Base-by-base conservation (phyloP, 2,113 vertebrate genomes). In the Donacobius atricapilla region DNA sequence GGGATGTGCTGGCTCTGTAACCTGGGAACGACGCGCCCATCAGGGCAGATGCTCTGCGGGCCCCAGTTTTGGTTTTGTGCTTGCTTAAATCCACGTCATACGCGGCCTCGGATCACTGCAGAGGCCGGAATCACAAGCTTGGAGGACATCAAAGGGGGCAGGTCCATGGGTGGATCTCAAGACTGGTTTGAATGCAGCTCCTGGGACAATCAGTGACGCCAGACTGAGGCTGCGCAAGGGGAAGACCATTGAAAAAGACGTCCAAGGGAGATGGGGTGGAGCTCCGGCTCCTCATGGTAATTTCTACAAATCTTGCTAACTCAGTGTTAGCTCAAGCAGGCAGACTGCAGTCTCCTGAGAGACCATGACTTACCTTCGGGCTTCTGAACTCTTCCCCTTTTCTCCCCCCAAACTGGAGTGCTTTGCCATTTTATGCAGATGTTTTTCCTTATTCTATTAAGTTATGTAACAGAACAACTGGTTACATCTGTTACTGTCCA, bases 1-100 rank as follows among this genome's bases (percentile, higher is more conserved):
- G 58, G 39, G 48, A 12, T 23, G 27, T 18, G 1, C 6, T 66
- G 68, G 35, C 73, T 88, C 73, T 72, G 64, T 35, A 27, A 15
- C 20, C 48, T 17, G 30, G 24, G 35, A 51, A 6, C 3, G 1
- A 9, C 3, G 13, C 4, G 15, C 13, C 28, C n/a, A 8, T 13
- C 54, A n/a, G 28, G 45, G 48, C 47, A 53, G 14, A 15, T 6
- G 8, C 31, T 57, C 72, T 44, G 31, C 42, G 71, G 39, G 58
- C 40, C 72, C 15, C 39, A 15, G 22, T 31, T 50, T 4, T 60
- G 40, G 2, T 42, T 22, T 28, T 10, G 73, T 39, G n/a, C 23
- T 47, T 24, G 40, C 40, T 79, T 16, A 44, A 58, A 64, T 64
- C 17, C 45, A 6, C 2, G 0, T 57, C 27, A 10, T 15, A 3